Percentiles rank a stretch among this genome's conserved stretches.
These are phyloP conservation scores for Scaptomyza polygonia DNA, from an alignment of 2,888 invertebrate genomes.

Conservation along the genomic window DNA sequence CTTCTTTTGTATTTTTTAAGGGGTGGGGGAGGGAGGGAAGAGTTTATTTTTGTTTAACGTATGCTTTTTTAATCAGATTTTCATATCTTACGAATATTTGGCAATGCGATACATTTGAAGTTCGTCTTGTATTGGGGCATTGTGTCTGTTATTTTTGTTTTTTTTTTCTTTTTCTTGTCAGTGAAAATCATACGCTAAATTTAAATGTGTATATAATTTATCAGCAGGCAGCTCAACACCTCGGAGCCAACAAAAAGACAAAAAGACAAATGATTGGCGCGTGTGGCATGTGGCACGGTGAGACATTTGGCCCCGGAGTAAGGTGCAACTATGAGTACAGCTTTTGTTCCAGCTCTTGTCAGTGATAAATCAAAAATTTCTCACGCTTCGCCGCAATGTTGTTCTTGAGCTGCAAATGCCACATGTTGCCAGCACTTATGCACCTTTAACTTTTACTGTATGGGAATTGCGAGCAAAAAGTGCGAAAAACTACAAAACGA, in stretches of 20 bases:
- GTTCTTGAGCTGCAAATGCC: slow-evolving; percentile 55
- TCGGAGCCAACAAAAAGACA: not conserved
- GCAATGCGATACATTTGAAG: slow-evolving; percentile 71
- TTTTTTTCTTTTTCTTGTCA: not conserved
- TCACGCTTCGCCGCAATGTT: slow-evolving; percentile 40
- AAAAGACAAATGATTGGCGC: slow-evolving; percentile 65
- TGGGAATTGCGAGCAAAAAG: slow-evolving; percentile 1
- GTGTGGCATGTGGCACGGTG: slow-evolving; percentile 18
- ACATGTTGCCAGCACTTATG: slow-evolving; percentile 12
- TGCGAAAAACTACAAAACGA: slow-evolving; percentile 6
- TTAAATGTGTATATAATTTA: slow-evolving; percentile 66
- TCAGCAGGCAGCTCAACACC: slow-evolving; percentile 50
- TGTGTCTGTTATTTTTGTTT: not conserved
- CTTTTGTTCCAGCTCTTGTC: slow-evolving; percentile 27
- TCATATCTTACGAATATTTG: slow-evolving; percentile 46
- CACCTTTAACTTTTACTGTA: slow-evolving; percentile 4
- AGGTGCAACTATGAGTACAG: slow-evolving; percentile 20
- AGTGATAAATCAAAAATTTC: slow-evolving; percentile 73
- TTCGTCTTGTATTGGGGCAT: slow-evolving; percentile 13
- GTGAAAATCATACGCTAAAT: slow-evolving; percentile 22
- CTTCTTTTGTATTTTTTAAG: not conserved
- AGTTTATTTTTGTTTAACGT: slow-evolving; percentile 1
- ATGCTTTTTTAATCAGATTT: slow-evolving; percentile 62
- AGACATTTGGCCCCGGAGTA: not conserved
- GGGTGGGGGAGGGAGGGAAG: too few species aligned